Base-by-base conservation (phyloP, 2,113 vertebrate species). In the Sebastes fasciatus region DNA sequence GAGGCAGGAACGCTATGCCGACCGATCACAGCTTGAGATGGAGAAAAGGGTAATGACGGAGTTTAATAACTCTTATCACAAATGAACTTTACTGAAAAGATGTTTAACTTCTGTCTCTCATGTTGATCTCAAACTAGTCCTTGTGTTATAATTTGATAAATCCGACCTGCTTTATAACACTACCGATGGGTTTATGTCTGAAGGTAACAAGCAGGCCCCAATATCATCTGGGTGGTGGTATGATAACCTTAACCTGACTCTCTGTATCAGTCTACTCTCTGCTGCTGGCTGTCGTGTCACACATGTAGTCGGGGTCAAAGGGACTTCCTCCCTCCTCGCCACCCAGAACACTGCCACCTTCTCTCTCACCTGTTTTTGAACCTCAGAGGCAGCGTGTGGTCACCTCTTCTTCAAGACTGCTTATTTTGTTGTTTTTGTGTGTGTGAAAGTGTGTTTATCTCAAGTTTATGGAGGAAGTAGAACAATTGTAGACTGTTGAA, bases 1-100 rank as follows among this genome's bases (percentile, higher is more conserved):
- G 98, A 97, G 98, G 93, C 98, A 99, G 94, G 98, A 99, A 94
- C 97, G 98, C 90, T 99, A 97, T 91, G 96, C 98, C 86, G 98
- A 99, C 93, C 96, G 98, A 92, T 99, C 98, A 82, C 97, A 98
- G 93, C 95, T 99, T 86, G 98, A 99, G 96, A 98, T 98, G 96
- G 98, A 99, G 95, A 99, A 99, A 97, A 99, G 98, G 98, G 98
- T 99, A 96, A 97, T 51, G 66, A 76, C 63, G 5, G 3, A 40
- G 19, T 52, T 75, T 48, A 10, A 55, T 48, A 48, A 43, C 16
- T 42, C 43, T 8, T 42, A 0, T 17, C 3, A 9, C 12, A 45
- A 19, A 42, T 54, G n/a, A 45, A 23, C 48, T 34, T 42, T 23
- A 54, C 46, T 34, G 40, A 34, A 6, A n/a, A 60, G 3, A 64